These are phyloP conservation scores for Galendromus occidentalis DNA, from an alignment of 1,140 invertebrate species.

Conservation along the genomic window DNA sequence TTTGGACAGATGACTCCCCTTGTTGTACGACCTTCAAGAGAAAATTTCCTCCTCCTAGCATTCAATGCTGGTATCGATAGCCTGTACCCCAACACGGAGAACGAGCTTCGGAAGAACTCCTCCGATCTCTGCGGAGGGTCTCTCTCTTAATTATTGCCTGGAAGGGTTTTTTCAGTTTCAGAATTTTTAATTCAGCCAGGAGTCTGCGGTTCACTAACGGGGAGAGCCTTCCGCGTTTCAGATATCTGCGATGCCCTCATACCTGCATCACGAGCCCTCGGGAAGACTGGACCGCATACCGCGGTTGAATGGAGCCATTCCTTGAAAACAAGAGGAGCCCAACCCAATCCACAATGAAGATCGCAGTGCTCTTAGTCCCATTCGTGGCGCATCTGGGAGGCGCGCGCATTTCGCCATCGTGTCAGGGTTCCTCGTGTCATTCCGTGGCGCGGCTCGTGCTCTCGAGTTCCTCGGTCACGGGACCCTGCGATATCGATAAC, in stretches of 20 bases:
- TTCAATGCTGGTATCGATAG: no score
- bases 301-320: neutral
- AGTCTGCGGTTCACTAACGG: no score
- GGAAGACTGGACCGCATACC: neutral
- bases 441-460: neutral
- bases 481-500: slow-evolving; percentile 13
- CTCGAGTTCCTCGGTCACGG: neutral
- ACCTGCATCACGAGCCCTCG: neutral
- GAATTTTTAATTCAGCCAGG: no score
- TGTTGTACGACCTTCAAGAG: no score
- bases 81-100: no score
- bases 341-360: neutral
- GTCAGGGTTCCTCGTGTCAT: neutral
- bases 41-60: no score
- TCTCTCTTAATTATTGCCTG: no score
- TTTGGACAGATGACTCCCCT: no score
- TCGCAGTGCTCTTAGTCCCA: neutral
- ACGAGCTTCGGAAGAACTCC: no score
- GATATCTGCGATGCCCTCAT: neutral
- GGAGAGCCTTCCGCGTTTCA: neutral
- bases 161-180: no score
- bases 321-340: neutral
- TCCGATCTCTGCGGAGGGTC: no score
- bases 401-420: neutral
- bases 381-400: neutral